Base-by-base conservation (phyloP, 2,888 invertebrate genomes). In the Drosophila flavopinicola region DNA sequence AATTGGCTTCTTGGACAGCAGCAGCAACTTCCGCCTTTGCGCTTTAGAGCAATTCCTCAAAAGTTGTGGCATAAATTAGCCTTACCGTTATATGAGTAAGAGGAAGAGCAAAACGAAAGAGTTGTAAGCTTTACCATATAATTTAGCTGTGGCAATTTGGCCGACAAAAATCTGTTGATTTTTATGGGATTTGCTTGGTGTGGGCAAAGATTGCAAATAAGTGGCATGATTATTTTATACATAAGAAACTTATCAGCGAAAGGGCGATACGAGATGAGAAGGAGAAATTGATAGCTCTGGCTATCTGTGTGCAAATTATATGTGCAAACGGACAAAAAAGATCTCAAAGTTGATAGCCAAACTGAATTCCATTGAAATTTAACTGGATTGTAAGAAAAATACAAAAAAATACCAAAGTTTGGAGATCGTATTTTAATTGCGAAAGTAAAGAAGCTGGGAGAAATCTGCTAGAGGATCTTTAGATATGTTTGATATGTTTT, bases 21-120 rank as follows among this genome's bases (percentile, higher is more conserved):
- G 39, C 68, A 51, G 53, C 67, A 77, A 87, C 85, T 82, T 82
- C 80, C 87, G 83, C 83, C 87, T 75, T 75, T 66, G 66, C 66
- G 60, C 79, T 83, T 66, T 79, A 49, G 64, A 56, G 58, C 56
- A 65, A 61, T 85, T 63, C 67, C 59, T 69, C 61, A 70, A 59
- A 66, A 83, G 42, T 78, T 74, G 73, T 56, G 74, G 85, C 76
- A 85, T 75, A 80, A 82, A 82, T 82, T 75, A 83, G 77, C 64
- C 70, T 52, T 73, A 78, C 82, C 87, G 82, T 85, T 82, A 85
- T 42, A 41, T 13, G 33, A 17, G 37, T 11, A 6, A 37, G 27
- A 10, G 11, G 10, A 6, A 17, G 7, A 11, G 7, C n/a, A n/a
- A n/a, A n/a, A n/a, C n/a, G n/a, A 25, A 10, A 13, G 32, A 35